Conservation (phyloP, 2,797 vertebrate species). For the Xenops minutus region DNA sequence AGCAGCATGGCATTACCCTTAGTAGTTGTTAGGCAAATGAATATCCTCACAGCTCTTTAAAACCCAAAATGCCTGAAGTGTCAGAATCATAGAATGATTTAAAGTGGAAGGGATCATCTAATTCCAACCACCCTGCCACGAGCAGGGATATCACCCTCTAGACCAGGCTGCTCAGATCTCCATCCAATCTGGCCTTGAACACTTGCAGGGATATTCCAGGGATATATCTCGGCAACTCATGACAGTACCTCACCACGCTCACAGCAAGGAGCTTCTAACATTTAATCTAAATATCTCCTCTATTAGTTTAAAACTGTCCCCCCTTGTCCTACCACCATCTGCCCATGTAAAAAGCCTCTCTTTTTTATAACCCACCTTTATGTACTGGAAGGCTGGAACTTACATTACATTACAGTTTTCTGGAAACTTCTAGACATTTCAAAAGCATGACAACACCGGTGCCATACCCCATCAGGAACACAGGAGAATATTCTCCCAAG, state of each 20-base stretch:
- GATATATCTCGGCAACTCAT: neutral
- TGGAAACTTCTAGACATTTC: neutral
- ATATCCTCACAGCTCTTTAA: neutral
- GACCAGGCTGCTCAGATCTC: neutral
- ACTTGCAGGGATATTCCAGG: neutral
- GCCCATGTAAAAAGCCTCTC: neutral
- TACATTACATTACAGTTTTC: neutral
- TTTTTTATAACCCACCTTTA: neutral
- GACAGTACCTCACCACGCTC: neutral
- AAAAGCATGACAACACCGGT: neutral
- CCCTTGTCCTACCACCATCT: neutral
- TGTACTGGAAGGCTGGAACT: neutral
- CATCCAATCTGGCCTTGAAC: neutral
- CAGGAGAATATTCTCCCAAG: neutral
- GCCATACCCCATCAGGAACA: rapidly evolving
- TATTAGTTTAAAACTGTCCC: neutral
- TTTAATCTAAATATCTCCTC: neutral
- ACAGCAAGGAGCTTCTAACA: neutral
- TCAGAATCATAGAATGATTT: neutral
- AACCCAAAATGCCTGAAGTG: neutral
- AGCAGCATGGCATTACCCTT: neutral
- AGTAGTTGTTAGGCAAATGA: neutral
- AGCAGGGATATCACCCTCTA: neutral
- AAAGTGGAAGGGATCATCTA: neutral
- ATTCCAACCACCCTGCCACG: neutral